phyloP scores from a whole-genome alignment of 2,888 invertebrate species.

The Habroteleia sp. region DNA sequence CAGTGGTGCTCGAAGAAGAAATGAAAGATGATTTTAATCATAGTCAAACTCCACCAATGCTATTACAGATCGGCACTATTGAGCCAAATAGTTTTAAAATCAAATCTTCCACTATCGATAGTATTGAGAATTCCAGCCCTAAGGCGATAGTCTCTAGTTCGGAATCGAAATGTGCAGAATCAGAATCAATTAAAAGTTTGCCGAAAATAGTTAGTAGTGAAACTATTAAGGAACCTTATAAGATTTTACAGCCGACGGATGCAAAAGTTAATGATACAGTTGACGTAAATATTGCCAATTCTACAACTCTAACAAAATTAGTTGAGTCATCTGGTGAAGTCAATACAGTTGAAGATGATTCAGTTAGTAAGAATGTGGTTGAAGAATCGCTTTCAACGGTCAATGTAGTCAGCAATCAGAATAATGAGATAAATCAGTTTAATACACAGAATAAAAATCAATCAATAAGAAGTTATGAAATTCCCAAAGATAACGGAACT shows the following conservation, averaged over 20 bases:
- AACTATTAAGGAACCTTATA: constrained; percentile 74
- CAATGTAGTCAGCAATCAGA: constrained; percentile 19
- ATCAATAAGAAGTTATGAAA: constrained; percentile 51
- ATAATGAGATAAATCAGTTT: constrained; percentile 39
- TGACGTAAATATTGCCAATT: constrained; percentile 43
- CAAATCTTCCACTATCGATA: constrained; percentile 67
- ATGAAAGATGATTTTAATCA: constrained; percentile 80
- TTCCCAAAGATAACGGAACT: constrained; percentile 25
- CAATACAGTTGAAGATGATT: constrained; percentile 13
- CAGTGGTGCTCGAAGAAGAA: constrained; percentile 83
- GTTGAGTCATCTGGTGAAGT: constrained; percentile 23
- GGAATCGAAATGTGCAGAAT: constrained; percentile 56
- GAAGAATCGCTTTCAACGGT: constrained; percentile 35
- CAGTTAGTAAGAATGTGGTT: constrained; percentile 22
- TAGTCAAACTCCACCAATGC: constrained; percentile 80
- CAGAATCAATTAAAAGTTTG: constrained; percentile 68
- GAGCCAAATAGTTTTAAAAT: constrained; percentile 79
- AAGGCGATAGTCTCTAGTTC: constrained; percentile 26
- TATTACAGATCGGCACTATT: constrained; percentile 78
- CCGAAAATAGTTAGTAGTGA: constrained; percentile 76
- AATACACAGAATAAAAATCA: constrained; percentile 37
- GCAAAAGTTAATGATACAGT: constrained; percentile 26
- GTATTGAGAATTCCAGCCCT: constrained; percentile 32
- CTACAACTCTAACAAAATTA: constrained; percentile 22
- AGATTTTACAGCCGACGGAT: constrained; percentile 71